Evolutionary conservation across 1,140 invertebrate genomes (phyloP), one percentile per base, ranked within the genome.

Genomic region (Conus betulinus): DNA sequence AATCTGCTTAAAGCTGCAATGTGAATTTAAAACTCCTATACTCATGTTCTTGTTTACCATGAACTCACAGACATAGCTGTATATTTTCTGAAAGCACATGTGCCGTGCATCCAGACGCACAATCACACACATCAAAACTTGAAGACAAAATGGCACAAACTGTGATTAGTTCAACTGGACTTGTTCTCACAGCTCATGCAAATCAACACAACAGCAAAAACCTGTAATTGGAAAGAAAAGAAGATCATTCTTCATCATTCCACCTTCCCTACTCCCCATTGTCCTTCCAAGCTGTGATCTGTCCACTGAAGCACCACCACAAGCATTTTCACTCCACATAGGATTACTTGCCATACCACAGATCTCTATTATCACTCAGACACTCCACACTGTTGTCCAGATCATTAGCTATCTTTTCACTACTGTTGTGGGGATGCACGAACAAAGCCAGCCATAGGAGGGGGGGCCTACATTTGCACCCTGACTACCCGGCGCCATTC

Each of bases 371-470:
- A 71, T 71, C 67, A 71, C 20, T 71, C 67, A 20, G 67, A 71
- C 11, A 23, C 39, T 71, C 23, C 67, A n/a, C 23, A 20, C 13
- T 7, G 23, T 23, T 71, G 20, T 71, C 15, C 11, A 71, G 13
- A 71, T 23, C 67, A 71, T 23, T 20, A n/a, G 11, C 67, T 71
- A n/a, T 2, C 23, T 71, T 71, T 20, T 23, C 20, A 71, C 67
- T 71, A 71, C 11, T 87, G 52, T 51, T 52, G 39, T 5, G 71
- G 71, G 25, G 71, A 78, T 17, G 85, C 15, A 13, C 67, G 85
- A 15, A 79, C 23, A 20, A 87, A 87, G 5, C 85, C 85, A 13
- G 71, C 67, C 52, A 79, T 76, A 6, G 85, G 85, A 11, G 85
- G 85, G 55, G 55, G 85, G 85, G 3, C 85, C 85, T 25, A 71